These are phyloP conservation scores for Chloroceryle aenea DNA, from an alignment of 2,113 vertebrate species.

Conservation along the genomic window DNA sequence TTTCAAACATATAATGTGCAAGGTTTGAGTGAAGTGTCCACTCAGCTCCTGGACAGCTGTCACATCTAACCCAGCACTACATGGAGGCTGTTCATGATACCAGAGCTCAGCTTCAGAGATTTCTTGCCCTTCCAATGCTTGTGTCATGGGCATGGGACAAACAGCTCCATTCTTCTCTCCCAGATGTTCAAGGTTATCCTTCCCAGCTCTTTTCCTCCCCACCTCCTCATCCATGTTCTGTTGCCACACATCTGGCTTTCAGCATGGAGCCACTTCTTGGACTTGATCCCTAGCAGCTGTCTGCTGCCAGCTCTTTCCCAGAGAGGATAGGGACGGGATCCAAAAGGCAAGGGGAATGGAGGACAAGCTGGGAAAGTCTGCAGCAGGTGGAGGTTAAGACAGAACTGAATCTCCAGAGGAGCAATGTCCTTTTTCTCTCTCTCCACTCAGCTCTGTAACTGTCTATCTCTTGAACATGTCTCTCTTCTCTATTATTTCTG, in stretches of 20 bases:
- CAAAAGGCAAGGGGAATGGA: slow-evolving; percentile 57
- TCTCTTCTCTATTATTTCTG: not conserved
- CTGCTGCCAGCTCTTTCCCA: slow-evolving; percentile 47
- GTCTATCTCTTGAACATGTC: not conserved
- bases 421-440: not conserved
- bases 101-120: not conserved
- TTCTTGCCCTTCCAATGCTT: not conserved
- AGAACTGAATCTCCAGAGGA: not conserved
- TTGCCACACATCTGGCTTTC: slow-evolving; percentile 65
- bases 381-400: slow-evolving; percentile 53
- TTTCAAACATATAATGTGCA: not conserved
- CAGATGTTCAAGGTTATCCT: slow-evolving; percentile 35
- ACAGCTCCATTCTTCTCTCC: not conserved
- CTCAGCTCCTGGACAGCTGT: not conserved
- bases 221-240: not conserved
- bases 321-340: slow-evolving; percentile 43
- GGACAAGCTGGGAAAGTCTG: slow-evolving; percentile 36
- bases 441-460: not conserved
- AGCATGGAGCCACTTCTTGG: slow-evolving; percentile 60
- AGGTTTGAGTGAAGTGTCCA: not conserved
- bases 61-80: not conserved
- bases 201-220: not conserved
- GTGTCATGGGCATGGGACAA: not conserved
- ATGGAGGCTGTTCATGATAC: not conserved
- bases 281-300: slow-evolving; percentile 48